Evolutionary conservation across 1,140 invertebrate genomes (phyloP), one percentile per base, ranked within the genome.

Genomic region (Schlechtendalia chinensis): DNA sequence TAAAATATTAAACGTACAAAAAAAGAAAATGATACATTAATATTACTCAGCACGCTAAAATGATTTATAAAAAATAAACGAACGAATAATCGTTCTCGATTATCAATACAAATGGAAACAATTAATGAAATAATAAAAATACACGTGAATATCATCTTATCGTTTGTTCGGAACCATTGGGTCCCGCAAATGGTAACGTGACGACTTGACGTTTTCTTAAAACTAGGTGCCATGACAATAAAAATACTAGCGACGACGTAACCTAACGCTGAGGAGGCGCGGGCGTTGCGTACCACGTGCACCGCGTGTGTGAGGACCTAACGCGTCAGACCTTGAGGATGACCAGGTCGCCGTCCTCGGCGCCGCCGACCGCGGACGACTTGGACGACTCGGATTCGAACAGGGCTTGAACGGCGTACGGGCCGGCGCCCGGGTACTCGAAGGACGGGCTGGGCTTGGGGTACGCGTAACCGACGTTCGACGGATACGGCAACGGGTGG

Each of bases 281-380:
- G 8, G 39, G 24, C 22, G 56, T 50, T 14, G 12, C 19, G 32
- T 65, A 67, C 4, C 29, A 45, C 19, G 17, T 14, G 29, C 12
- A 29, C 24, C 27, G 32, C 27, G 16, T 12, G 4, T 59, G 32
- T 5, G 11, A 11, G 47, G 29, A 3, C 22, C 27, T 29, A 22
- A n/a, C 11, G n/a, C 50, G 22, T 19, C 61, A 77, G 29, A 77
- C 74, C 24, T 77, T 77, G 56, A 79, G 75, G 14, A 79, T 50
- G 39, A 63, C 75, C 24, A 79, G 39, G 19, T 79, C 75, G 11
- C 75, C 75, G 17, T 79, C 58, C 24, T 79, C 75, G 16, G 19
- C 59, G 5, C 22, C 29, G 6, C 65, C 16, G 29, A n/a, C 16
- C 19, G 29, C 17, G 0, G 58, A 61, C 22, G 75, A 50, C 22